phyloP scores from a whole-genome alignment of 2,797 vertebrate species.

The Gobionotothen gibberifrons region DNA sequence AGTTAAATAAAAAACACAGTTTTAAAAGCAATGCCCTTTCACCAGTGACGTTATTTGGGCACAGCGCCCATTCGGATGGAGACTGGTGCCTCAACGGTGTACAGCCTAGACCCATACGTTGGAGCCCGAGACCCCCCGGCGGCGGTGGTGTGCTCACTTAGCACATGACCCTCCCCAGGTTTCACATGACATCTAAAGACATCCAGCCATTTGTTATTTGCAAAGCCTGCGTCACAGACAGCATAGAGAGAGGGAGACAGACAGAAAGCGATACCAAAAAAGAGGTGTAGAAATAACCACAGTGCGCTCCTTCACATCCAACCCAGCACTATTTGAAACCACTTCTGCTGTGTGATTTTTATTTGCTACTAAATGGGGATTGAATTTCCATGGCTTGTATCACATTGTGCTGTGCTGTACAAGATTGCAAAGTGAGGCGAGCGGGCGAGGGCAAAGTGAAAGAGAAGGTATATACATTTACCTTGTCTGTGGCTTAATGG shows the following conservation, averaged over 20 bases:
- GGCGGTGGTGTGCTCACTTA: constrained; percentile 65
- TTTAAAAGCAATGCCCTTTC: constrained; percentile 66
- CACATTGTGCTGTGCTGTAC: constrained; percentile 87
- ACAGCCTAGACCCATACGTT: constrained; percentile 57
- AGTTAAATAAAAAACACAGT: constrained; percentile 43
- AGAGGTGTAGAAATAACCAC: constrained; percentile 81
- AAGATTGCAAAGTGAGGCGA: constrained; percentile 83
- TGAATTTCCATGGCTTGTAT: constrained; percentile 86
- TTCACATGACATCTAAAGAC: constrained; percentile 84
- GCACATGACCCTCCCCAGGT: constrained; percentile 77
- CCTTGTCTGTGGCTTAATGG: constrained; percentile 85
- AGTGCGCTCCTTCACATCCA: constrained; percentile 65
- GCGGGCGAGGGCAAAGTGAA: constrained; percentile 70
- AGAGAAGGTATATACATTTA: constrained; percentile 85
- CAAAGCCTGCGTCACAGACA: constrained; percentile 68
- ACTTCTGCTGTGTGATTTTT: constrained; percentile 83
- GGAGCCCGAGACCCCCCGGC: constrained; percentile 52
- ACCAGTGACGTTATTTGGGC: constrained; percentile 64
- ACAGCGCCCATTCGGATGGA: constrained; percentile 58
- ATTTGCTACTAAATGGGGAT: constrained; percentile 85
- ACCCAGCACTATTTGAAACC: constrained; percentile 84
- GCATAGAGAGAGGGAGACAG: constrained; percentile 66
- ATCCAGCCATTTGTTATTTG: constrained; percentile 75
- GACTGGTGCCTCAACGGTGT: constrained; percentile 53
- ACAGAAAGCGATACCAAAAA: constrained; percentile 74